Conservation (phyloP, 2,113 vertebrate genomes). For the Brachyhypopomus occidentalis region DNA sequence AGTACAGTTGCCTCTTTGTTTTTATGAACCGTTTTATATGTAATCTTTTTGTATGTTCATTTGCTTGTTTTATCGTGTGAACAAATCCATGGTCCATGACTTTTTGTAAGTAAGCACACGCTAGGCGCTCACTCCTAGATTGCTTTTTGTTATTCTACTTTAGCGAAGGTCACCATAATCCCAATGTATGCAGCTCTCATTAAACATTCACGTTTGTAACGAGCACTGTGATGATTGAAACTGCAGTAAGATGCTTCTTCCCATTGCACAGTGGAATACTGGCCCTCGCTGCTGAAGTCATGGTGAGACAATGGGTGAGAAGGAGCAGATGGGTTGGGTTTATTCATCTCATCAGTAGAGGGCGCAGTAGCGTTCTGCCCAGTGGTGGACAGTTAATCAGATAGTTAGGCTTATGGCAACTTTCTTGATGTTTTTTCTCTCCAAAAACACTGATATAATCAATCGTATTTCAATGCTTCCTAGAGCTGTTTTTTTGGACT, state of each 20-base stretch:
- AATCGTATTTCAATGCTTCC: background rate
- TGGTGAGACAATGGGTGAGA: background rate
- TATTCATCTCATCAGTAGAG: conserved; percentile 35
- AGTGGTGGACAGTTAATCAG: background rate
- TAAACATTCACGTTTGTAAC: conserved; percentile 86
- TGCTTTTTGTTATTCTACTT: conserved; percentile 67
- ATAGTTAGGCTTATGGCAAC: conserved; percentile 8
- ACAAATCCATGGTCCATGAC: conserved; percentile 36
- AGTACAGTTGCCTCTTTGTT: conserved; percentile 68
- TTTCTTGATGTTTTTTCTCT: conserved; percentile 19
- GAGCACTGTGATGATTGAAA: background rate
- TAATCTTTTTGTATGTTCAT: conserved; percentile 65
- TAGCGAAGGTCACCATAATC: conserved; percentile 73
- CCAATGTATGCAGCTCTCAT: conserved; percentile 88
- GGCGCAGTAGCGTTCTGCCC: background rate
- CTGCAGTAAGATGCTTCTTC: background rate
- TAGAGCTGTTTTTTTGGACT: background rate
- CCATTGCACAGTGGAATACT: background rate
- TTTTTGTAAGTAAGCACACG: conserved; percentile 46
- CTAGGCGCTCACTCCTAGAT: conserved; percentile 68
- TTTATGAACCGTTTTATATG: conserved; percentile 63
- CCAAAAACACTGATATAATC: conserved; percentile 20
- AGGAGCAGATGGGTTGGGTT: background rate
- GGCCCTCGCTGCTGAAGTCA: background rate
- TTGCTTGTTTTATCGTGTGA: conserved; percentile 63